Percentiles rank a stretch among this genome's conserved stretches.
These are phyloP conservation scores for Littorina saxatilis DNA, from an alignment of 1,140 invertebrate genomes.

Conservation along the genomic window DNA sequence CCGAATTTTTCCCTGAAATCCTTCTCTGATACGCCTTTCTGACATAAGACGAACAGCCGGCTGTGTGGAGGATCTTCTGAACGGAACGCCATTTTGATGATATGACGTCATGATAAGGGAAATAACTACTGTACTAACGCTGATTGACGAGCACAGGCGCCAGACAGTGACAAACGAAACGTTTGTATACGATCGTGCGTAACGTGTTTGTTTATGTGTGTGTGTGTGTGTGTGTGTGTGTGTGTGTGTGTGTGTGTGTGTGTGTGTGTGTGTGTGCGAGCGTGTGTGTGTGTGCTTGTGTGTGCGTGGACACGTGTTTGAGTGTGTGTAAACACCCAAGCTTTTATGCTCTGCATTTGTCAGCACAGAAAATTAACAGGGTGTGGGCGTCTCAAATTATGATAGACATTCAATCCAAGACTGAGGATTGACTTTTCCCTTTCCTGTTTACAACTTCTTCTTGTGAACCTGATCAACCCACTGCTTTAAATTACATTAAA, in stretches of 20 bases:
- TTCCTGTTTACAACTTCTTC: too few relatives aligned
- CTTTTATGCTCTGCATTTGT: too few relatives aligned
- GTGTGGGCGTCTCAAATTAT: too few relatives aligned
- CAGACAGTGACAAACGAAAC: not conserved
- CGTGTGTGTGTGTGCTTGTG: too few relatives aligned
- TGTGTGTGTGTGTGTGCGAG: too few relatives aligned
- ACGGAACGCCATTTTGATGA: constrained; percentile 21
- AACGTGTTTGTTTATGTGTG: too few relatives aligned
- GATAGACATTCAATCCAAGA: too few relatives aligned
- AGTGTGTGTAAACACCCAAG: not conserved
- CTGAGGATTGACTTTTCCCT: too few relatives aligned
- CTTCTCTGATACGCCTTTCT: constrained; percentile 87
- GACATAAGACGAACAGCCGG: constrained; percentile 90
- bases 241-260: not conserved
- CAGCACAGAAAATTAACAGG: too few relatives aligned
- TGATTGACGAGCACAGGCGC: not conserved
- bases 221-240: not conserved
- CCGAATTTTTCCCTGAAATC: constrained; percentile 87
- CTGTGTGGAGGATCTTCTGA: constrained; percentile 87
- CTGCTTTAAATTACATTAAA: too few relatives aligned
- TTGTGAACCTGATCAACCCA: too few relatives aligned
- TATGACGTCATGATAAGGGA: not conserved
- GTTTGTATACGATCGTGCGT: not conserved
- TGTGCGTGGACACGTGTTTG: too few relatives aligned
- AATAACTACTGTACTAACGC: not conserved